Evolutionary conservation across 2,888 invertebrate species (phyloP).

Genomic region (Xestia c-nigrum): DNA sequence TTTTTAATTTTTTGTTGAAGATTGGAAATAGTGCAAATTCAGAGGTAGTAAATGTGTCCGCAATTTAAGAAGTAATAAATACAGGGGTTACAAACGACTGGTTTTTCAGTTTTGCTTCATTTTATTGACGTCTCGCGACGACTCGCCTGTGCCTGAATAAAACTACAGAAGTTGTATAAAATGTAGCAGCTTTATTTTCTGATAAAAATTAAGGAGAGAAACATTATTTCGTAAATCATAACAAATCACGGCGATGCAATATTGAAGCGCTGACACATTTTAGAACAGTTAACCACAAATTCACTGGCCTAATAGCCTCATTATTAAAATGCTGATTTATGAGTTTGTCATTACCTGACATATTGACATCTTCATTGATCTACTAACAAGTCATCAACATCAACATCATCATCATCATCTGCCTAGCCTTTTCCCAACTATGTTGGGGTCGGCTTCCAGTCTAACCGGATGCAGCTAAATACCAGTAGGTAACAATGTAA

Average conservation of each 20-base stretch:
- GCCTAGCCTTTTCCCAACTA: too few species aligned
- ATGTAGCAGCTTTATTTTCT: not conserved
- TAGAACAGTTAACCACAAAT: conserved; percentile 1
- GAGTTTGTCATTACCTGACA: not conserved
- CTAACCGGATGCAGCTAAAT: too few species aligned
- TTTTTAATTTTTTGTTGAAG: not conserved
- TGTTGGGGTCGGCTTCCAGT: too few species aligned
- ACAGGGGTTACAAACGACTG: not conserved
- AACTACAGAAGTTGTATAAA: not conserved
- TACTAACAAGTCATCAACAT: conserved; percentile 82
- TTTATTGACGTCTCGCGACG: not conserved
- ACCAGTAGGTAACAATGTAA: conserved; percentile 78
- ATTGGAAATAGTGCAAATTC: not conserved
- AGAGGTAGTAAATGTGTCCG: not conserved
- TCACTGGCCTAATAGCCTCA: conserved; percentile 3
- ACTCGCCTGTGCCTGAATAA: not conserved
- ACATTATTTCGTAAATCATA: not conserved
- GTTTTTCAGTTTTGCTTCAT: not conserved
- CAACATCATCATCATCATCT: too few species aligned
- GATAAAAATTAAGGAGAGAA: not conserved
- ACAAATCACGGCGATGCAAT: not conserved
- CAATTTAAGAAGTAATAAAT: not conserved
- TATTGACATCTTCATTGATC: conserved; percentile 95
- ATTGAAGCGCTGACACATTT: not conserved
- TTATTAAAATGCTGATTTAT: conserved; percentile 14